Percentiles rank a stretch among this genome's conserved stretches.
phyloP scores from a whole-genome alignment of 2,113 vertebrate genomes.

The Parus major region DNA sequence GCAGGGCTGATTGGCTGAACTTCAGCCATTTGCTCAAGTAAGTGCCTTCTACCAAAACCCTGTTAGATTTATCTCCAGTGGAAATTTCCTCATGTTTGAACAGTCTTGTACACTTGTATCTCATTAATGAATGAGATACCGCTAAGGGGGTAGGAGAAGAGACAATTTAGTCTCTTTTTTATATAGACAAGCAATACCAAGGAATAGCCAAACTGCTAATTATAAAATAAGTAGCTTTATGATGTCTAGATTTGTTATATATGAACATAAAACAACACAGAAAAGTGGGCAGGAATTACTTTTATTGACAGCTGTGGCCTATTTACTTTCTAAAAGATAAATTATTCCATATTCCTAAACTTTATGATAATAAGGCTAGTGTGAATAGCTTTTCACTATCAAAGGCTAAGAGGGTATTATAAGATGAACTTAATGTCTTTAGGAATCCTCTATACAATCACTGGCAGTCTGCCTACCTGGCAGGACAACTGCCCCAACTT shows the following conservation, averaged over 20 bases:
- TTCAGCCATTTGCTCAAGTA: constrained; percentile 67
- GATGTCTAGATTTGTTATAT: not conserved
- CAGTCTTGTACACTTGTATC: not conserved
- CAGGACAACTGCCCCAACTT: too few relatives aligned
- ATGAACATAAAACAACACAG: not conserved
- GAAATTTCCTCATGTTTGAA: not conserved
- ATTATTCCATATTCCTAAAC: not conserved
- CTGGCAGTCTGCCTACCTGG: not conserved
- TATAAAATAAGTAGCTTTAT: not conserved
- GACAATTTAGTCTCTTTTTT: not conserved
- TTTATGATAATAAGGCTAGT: too few relatives aligned
- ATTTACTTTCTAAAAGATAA: not conserved
- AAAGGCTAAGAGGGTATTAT: not conserved
- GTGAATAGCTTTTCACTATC: not conserved
- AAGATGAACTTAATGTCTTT: not conserved
- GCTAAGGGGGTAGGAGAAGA: not conserved
- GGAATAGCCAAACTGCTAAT: not conserved
- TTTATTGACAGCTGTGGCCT: not conserved
- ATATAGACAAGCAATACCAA: not conserved
- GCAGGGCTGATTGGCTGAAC: constrained; percentile 67
- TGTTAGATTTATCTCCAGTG: not conserved
- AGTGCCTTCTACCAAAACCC: not conserved
- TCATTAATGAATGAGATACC: not conserved
- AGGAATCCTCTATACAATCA: not conserved
- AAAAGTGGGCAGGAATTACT: not conserved